These are phyloP conservation scores for Drosophila antonietae DNA, from an alignment of 2,888 invertebrate genomes.

Conservation along the genomic window DNA sequence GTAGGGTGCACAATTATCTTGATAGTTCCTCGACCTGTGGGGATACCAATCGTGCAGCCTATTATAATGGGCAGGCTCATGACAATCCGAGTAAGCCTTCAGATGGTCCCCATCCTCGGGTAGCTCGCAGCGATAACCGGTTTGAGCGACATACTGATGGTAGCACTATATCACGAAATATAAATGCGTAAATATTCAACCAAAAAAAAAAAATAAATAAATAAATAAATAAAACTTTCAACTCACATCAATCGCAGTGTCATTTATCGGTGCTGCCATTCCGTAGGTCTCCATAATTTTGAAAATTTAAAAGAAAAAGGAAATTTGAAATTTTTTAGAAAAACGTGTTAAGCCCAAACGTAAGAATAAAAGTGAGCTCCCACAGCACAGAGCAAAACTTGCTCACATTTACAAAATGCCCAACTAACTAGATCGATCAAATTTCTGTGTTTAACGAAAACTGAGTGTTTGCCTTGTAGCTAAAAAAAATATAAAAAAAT, in stretches of 20 bases:
- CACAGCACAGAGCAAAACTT: not conserved
- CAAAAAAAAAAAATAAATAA: not conserved
- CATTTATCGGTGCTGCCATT: conserved; percentile 30
- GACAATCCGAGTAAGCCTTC: not conserved
- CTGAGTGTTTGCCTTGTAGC: conserved; percentile 1
- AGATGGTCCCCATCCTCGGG: conserved; percentile 12
- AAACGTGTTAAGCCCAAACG: conserved; percentile 9
- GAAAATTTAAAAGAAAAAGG: conserved; percentile 16
- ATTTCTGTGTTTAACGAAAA: not conserved
- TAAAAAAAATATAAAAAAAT: no score
- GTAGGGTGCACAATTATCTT: not conserved
- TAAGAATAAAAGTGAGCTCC: conserved; percentile 1
- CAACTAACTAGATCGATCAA: conserved; percentile 10
- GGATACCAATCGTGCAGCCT: conserved; percentile 17
- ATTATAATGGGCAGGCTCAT: not conserved
- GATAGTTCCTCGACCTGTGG: conserved; percentile 8
- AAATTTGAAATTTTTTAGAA: conserved; percentile 18
- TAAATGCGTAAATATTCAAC: no score
- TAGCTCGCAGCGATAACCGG: conserved; percentile 19
- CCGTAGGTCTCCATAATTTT: conserved; percentile 38
- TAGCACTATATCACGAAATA: conserved; percentile 11
- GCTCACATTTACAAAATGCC: not conserved
- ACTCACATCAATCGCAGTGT: conserved; percentile 21
- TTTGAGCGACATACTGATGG: conserved; percentile 28
- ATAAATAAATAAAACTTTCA: not conserved